Evolutionary conservation across 2,113 vertebrate species (phyloP), one percentile per base, ranked within the genome.

Genomic region (Toxostoma redivivum): DNA sequence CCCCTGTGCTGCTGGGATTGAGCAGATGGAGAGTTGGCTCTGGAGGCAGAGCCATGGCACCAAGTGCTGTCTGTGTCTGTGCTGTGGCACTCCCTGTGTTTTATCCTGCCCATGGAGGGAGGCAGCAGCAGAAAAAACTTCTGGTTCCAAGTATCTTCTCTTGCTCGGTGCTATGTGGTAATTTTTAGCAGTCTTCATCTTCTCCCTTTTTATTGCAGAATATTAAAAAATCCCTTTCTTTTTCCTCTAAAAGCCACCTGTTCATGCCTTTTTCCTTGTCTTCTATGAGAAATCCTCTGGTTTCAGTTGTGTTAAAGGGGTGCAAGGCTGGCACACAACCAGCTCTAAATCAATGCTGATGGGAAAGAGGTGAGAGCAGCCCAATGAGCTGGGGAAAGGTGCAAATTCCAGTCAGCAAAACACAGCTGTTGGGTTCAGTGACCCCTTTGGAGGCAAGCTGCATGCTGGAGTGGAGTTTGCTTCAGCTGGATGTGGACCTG

Each of bases 341-440:
- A 80, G 5, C 1, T 5, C 22, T 35, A 44, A 70, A 80, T 40
- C 54, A 72, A 7, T 2, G 23, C 16, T 61, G 82, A 44, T 40
- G 56, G 1, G 7, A 74, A 81, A 81, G 69, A 54, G 11, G 1
- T 53, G 69, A 61, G 80, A 77, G 58, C 42, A 88, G 67, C 42
- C 42, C 73, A 65, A 6, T 4, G 35, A 66, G 47, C 30, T 35
- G 35, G 24, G 62, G 30, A 86, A 88, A 84, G 76, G 82, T 92
- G 35, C 56, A 81, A 94, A 94, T 72, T 89, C 50, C 88, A 64
- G 23, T 45, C 61, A 86, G 74, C 40, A 78, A 88, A 82, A 85
- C n/a, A 38, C 76, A 88, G 48, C 86, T 64, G 25, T 27, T 60
- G 27, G 50, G 25, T 88, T 94, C 1, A 0, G 64, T 79, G 89